phyloP scores from a whole-genome alignment of 2,888 invertebrate species.

The Elmis aenea region DNA sequence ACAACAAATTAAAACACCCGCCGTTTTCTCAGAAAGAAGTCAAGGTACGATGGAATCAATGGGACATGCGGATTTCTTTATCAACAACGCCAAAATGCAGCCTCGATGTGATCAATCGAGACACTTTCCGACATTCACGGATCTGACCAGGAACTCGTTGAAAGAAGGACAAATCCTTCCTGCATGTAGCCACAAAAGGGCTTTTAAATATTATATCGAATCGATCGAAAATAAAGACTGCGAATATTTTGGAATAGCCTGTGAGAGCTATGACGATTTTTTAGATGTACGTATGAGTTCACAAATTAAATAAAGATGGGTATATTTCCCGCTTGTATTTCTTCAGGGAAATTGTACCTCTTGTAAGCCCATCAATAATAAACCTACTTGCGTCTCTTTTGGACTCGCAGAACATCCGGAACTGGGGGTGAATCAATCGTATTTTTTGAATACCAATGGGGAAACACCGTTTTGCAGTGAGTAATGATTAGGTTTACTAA shows the following conservation, averaged over 20 bases:
- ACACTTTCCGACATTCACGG: constrained; percentile 28
- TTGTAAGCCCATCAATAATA: constrained; percentile 28
- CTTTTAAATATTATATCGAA: constrained; percentile 46
- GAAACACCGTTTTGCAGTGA: constrained; percentile 41
- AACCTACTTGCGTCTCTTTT: constrained; percentile 34
- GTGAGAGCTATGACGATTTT: constrained; percentile 36
- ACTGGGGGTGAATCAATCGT: constrained; percentile 30
- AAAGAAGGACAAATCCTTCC: constrained; percentile 40
- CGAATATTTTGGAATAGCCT: constrained; percentile 41
- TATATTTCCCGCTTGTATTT: too few species aligned
- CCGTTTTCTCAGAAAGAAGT: constrained; percentile 32
- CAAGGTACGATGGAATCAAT: constrained; percentile 40
- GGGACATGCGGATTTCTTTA: constrained; percentile 45
- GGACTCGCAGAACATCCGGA: constrained; percentile 32
- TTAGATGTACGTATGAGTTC: constrained; percentile 21
- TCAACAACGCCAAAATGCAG: constrained; percentile 42
- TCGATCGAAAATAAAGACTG: constrained; percentile 38
- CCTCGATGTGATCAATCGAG: constrained; percentile 40
- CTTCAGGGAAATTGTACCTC: constrained; percentile 35
- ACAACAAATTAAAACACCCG: not conserved
- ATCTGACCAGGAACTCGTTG: constrained; percentile 33
- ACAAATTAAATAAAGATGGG: not conserved
- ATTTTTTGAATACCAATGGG: constrained; percentile 37
- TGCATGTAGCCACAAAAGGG: constrained; percentile 45
- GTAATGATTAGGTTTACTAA: too few species aligned